Base-by-base conservation (phyloP, 2,113 vertebrate species). In the Genyomyrus donnyi region DNA sequence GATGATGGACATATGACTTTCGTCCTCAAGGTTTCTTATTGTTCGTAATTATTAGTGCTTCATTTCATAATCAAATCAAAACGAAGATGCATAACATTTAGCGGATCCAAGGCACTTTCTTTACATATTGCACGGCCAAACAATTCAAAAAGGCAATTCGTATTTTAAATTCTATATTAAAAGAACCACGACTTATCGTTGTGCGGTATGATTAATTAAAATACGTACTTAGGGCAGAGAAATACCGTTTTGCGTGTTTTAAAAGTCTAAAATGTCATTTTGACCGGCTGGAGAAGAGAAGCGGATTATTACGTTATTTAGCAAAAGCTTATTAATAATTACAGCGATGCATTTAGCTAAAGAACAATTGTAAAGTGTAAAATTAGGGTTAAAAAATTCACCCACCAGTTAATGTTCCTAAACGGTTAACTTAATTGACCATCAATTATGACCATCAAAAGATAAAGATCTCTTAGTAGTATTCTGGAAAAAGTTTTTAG, bases 401-500 rank as follows among this genome's bases (percentile, higher is more conserved):
- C 77, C 17, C 42, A 45, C 42, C 62, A n/a, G 39, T 49, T 86
- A 35, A 17, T 24, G 49, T 31, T 52, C 45, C 27, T 56, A 56
- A 56, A 56, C 53, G 19, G 19, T 56, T 56, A 87, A 15, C 3
- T 62, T 13, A 56, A 88, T 42, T 31, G 46, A 88, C 58, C 11
- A 58, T 42, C 21, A 56, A 21, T 53, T 31, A 31, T 21, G 19
- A 35, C 17, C 27, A 21, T 8, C 49, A 52, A 49, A 48, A 11
- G 49, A 83, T 7, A 45, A 27, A 88, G 2, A 49, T 45, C 27
- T 89, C 31, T 80, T 77, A 80, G 35, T 53, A 80, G 17, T 39
- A 49, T 50, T 89, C 88, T 50, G 13, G 13, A 52, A 89, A 89
- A 89, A 48, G 66, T 89, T 74, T 74, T 89, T 42, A 83, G n/a